phyloP scores from a whole-genome alignment of 1,140 invertebrate genomes.

The Eriocheir sinensis region DNA sequence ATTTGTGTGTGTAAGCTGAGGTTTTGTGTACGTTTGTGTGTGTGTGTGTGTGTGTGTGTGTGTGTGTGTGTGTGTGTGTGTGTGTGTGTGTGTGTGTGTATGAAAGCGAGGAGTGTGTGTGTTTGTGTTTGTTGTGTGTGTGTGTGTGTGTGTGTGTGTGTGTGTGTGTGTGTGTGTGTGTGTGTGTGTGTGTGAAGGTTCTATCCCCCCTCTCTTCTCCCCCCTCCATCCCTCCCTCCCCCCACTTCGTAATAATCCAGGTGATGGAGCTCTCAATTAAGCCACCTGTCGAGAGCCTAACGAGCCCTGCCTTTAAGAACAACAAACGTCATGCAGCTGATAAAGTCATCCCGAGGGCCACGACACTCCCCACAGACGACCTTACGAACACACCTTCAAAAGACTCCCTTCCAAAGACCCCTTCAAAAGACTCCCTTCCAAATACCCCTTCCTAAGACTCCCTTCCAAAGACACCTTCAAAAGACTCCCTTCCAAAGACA shows the following conservation, averaged over 20 bases:
- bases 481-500: too few relatives aligned
- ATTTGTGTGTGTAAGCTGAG: neutral
- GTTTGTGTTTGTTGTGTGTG: neutral
- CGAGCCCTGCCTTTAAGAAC: neutral
- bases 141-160: neutral
- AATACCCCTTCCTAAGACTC: too few relatives aligned
- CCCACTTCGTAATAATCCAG: neutral
- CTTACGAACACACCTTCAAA: neutral
- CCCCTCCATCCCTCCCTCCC: too few relatives aligned
- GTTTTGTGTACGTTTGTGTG: too few relatives aligned
- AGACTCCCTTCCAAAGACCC: neutral
- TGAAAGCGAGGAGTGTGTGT: neutral
- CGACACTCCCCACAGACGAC: neutral
- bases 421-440: too few relatives aligned
- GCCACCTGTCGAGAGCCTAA: neutral
- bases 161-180: neutral
- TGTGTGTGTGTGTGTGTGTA: neutral
- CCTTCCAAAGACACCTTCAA: too few relatives aligned
- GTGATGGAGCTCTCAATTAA: conserved; percentile 6
- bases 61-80: neutral
- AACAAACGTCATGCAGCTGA: neutral
- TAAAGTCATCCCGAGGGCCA: neutral
- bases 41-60: neutral
- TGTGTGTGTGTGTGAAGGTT: neutral
- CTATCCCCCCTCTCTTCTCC: too few relatives aligned